Conservation (phyloP, 2,888 invertebrate species). For the Chrysotoxum bicinctum region DNA sequence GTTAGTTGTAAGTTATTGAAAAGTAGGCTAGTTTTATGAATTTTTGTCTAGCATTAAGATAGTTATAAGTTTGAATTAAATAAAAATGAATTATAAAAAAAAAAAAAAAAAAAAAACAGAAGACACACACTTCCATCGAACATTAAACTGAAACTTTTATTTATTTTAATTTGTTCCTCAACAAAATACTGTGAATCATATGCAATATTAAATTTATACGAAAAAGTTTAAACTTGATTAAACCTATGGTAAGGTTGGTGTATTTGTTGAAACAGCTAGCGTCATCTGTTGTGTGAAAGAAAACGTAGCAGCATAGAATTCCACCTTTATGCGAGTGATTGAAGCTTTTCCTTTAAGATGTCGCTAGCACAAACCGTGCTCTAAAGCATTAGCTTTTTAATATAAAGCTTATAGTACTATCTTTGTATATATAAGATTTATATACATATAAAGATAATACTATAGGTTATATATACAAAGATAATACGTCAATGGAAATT, state of each 20-base stretch:
- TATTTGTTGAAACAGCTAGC: background rate
- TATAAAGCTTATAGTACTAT: too few species aligned
- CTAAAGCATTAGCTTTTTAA: too few species aligned
- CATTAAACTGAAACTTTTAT: conserved; percentile 82
- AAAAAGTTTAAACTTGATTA: background rate
- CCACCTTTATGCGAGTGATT: background rate
- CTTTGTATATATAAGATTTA: too few species aligned
- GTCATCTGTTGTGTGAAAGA: background rate
- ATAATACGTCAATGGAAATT: too few species aligned
- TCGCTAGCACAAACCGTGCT: background rate
- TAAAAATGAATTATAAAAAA: too few species aligned
- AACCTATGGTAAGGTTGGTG: background rate
- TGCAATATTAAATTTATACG: background rate
- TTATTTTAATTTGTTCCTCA: conserved; percentile 46
- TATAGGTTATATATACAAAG: too few species aligned
- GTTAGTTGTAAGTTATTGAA: too few species aligned
- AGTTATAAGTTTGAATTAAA: too few species aligned
- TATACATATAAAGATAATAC: too few species aligned
- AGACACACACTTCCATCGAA: conserved; percentile 85
- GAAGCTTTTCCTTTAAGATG: background rate
- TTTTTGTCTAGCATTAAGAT: too few species aligned
- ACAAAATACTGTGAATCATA: conserved; percentile 76
- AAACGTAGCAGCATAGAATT: background rate
- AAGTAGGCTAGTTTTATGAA: too few species aligned
- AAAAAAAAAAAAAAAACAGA: too few species aligned